Conservation (phyloP, 2,797 vertebrate genomes). For the Chromis chromis region DNA sequence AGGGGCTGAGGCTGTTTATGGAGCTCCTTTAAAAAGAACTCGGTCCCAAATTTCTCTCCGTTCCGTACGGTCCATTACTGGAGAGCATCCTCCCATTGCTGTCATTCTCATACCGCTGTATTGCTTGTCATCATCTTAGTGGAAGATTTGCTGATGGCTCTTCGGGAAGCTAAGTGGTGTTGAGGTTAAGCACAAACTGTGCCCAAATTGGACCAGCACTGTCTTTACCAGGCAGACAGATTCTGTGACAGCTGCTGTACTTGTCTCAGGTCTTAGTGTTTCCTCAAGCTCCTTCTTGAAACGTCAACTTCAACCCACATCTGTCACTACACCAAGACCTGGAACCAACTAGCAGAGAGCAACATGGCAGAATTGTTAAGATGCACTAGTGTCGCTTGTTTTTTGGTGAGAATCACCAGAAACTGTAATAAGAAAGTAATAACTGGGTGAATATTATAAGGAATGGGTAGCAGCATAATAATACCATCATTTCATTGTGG, state of each 20-base stretch:
- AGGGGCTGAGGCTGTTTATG: constrained; percentile 33
- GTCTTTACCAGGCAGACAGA: constrained; percentile 32
- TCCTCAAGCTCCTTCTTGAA: constrained; percentile 34
- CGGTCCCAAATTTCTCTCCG: constrained; percentile 13
- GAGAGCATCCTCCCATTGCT: constrained; percentile 24
- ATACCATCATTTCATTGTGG: background rate
- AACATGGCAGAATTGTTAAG: constrained; percentile 3
- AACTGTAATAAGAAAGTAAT: background rate
- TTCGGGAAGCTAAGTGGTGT: constrained; percentile 36
- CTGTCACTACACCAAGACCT: constrained; percentile 19
- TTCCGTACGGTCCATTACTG: constrained; percentile 21
- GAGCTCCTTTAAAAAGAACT: constrained; percentile 27
- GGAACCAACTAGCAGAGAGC: constrained; percentile 13
- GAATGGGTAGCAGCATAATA: background rate
- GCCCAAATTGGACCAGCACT: constrained; percentile 51
- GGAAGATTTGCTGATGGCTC: constrained; percentile 46
- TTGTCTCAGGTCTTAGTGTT: constrained; percentile 29
- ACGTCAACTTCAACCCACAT: constrained; percentile 24
- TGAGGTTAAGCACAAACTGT: constrained; percentile 43
- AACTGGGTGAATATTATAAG: background rate
- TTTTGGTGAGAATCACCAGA: background rate
- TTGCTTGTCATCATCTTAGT: constrained; percentile 41
- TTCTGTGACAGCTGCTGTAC: constrained; percentile 42
- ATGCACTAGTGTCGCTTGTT: background rate
- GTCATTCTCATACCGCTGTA: constrained; percentile 12